Conservation (phyloP, 2,113 vertebrate species). For the Ciconia stormi region DNA sequence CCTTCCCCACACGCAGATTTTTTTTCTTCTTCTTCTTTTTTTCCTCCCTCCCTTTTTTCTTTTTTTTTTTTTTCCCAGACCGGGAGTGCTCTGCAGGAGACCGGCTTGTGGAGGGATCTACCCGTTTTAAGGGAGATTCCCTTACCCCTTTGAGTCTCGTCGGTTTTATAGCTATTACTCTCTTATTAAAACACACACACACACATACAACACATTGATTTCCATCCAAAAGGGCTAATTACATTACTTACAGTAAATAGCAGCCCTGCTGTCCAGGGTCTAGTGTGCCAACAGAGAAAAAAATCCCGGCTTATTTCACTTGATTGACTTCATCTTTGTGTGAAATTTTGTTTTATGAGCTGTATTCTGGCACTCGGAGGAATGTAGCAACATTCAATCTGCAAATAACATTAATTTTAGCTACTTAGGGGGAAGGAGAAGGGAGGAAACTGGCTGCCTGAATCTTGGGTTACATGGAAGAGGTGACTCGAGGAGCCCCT, state of each 20-base stretch:
- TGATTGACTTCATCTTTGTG: conserved; percentile 78
- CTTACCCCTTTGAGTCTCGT: neutral
- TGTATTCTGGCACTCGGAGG: conserved; percentile 71
- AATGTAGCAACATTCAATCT: conserved; percentile 65
- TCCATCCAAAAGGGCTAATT: conserved; percentile 79
- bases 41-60: too few relatives aligned
- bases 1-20: neutral
- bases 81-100: neutral
- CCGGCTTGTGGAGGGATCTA: neutral
- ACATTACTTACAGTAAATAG: conserved; percentile 81
- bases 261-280: conserved; percentile 74
- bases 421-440: conserved; percentile 36
- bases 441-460: conserved; percentile 2
- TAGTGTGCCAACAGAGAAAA: conserved; percentile 64
- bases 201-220: conserved; percentile 61
- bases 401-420: conserved; percentile 73
- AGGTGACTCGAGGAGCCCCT: conserved; percentile 53
- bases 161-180: conserved; percentile 33
- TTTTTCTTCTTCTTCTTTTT: neutral
- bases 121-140: conserved; percentile 42
- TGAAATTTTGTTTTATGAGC: conserved; percentile 77
- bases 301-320: conserved; percentile 73
- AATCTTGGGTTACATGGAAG: conserved; percentile 59
- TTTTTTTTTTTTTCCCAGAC: neutral
- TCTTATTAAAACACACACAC: conserved; percentile 48